Conservation (phyloP, 2,113 vertebrate genomes). For the Condylura cristata region DNA sequence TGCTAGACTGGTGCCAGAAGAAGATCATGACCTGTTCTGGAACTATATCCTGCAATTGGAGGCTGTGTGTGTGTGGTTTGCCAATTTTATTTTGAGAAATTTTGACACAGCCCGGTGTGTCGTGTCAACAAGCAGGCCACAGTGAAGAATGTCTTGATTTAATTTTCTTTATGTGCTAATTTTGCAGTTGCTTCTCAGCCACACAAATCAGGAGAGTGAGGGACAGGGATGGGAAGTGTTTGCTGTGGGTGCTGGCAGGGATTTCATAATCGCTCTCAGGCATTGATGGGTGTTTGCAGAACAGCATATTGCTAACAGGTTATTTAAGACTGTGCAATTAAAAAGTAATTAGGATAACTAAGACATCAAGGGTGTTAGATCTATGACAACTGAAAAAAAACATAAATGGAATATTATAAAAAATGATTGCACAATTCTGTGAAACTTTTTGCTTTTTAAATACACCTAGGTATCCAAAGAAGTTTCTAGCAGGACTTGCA, state of each 20-base stretch:
- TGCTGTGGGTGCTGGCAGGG: conserved; percentile 1
- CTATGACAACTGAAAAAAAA: conserved; percentile 54
- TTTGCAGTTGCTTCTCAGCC: conserved; percentile 61
- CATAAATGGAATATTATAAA: conserved; percentile 41
- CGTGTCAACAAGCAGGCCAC: background rate
- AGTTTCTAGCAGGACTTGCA: conserved; percentile 8
- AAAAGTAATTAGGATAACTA: conserved; percentile 58
- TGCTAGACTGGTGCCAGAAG: background rate
- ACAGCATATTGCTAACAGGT: conserved; percentile 8
- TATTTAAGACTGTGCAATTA: conserved; percentile 69
- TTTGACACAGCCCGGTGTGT: background rate
- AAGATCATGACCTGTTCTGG: background rate
- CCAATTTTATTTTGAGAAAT: conserved; percentile 34
- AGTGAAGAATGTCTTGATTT: conserved; percentile 43
- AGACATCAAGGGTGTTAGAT: conserved; percentile 22
- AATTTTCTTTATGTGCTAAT: conserved; percentile 65
- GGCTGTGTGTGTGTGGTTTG: conserved; percentile 26
- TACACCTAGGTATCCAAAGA: conserved; percentile 37
- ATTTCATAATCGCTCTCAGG: conserved; percentile 28
- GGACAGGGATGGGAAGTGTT: conserved; percentile 18
- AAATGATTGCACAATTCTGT: background rate
- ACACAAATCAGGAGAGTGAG: background rate
- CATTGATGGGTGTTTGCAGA: background rate
- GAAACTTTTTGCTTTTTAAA: conserved; percentile 34
- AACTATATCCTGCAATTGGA: background rate